Base-by-base conservation (phyloP, 2,113 vertebrate species). In the Elephantulus edwardii region DNA sequence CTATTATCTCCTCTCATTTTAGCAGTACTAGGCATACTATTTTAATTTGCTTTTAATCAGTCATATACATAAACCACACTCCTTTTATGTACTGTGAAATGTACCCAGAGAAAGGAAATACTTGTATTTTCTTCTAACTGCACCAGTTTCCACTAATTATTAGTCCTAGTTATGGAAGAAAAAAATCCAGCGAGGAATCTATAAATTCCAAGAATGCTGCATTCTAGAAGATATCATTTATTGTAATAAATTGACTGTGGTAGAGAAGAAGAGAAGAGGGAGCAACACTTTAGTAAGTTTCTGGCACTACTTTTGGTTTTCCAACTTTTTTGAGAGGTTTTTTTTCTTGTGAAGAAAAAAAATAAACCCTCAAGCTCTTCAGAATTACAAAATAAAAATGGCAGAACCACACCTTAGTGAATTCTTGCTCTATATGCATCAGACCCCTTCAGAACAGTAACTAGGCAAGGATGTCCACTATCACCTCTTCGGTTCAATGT, bases 311-410 rank as follows among this genome's bases (percentile, higher is more conserved):
- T 28, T 79, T 85, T 20, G n/a, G 72, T 82, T 75, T 88, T 58
- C 35, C 28, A 54, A 40, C 76, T 50, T 12, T 75, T 60, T 46
- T 62, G 50, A 91, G 44, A 84, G 5, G 10, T 46, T n/a, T n/a
- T n/a, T n/a, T 58, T 46, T 88, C 26, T 88, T 24, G 48, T n/a
- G 30, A 26, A 78, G 80, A 86, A 88, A 92, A 85, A 81, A 92
- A 85, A 81, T 8, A 13, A 28, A 1, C 24, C 54, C 19, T 17
- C 16, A 38, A 2, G 2, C n/a, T 82, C 5, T 77, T 79, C 30
- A 56, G 33, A 20, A 78, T 86, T 76, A 58, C 60, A n/a, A 72
- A 86, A 33, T 20, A 38, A 75, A n/a, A 83, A 40, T 50, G 28
- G 30, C 9, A 48, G 16, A 60, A 81, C 24, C 6, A 62, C 13